A percentile compares a stretch with the other conserved stretches of the same genome.
These are phyloP conservation scores for Enteromius radiatus DNA, from an alignment of 2,797 vertebrate genomes.

Conservation along the genomic window DNA sequence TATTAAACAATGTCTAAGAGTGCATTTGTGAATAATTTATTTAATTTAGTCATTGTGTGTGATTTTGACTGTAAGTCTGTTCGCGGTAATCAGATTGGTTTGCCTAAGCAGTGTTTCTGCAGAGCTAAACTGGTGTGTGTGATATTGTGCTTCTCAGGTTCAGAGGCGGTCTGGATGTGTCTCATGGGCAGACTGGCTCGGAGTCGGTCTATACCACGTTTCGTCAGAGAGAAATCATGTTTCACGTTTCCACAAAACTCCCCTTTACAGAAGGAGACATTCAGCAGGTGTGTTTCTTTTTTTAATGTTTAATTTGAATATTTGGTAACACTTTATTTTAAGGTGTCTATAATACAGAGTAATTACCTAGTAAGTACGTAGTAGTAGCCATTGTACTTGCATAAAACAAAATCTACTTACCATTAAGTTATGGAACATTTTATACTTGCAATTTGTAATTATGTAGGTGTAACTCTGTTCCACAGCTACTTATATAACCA, in stretches of 20 bases:
- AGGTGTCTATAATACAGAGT: no score
- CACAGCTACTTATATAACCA: no score
- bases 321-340: no score
- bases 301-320: background rate
- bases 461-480: no score
- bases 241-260: conserved; percentile 97
- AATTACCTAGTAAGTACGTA: no score
- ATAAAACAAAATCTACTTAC: no score
- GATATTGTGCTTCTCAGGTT: conserved; percentile 79
- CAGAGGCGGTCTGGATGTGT: conserved; percentile 94
- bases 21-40: conserved; percentile 26
- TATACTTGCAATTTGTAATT: no score
- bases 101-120: background rate
- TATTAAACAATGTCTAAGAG: conserved; percentile 30
- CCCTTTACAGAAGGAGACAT: conserved; percentile 95
- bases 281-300: conserved; percentile 85
- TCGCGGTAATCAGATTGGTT: background rate
- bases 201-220: conserved; percentile 95
- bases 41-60: background rate
- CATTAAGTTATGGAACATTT: no score
- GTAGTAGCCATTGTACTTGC: no score
- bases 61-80: background rate
- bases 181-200: conserved; percentile 91
- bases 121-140: background rate
- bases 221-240: conserved; percentile 96